A percentile compares a stretch with the other conserved stretches of the same genome.
Evolutionary conservation across 1,140 invertebrate species (phyloP).

Genomic region (Amyelois transitella): DNA sequence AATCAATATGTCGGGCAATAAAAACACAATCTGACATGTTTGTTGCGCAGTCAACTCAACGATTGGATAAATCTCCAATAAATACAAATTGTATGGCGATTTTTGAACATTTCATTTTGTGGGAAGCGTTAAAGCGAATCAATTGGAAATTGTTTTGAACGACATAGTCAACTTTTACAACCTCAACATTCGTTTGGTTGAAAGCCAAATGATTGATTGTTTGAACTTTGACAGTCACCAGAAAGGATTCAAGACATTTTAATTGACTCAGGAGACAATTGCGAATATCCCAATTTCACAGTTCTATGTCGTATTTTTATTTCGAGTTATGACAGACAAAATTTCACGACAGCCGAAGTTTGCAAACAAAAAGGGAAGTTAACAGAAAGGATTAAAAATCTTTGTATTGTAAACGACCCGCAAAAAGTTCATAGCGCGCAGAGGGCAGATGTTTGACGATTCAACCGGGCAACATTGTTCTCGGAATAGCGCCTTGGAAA

Average conservation of each 20-base stretch:
- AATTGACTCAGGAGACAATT: not conserved
- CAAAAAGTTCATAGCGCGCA: not conserved
- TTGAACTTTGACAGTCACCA: too few species aligned
- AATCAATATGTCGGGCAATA: not conserved
- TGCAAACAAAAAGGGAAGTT: not conserved
- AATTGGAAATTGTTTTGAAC: too few species aligned
- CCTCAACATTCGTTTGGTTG: too few species aligned
- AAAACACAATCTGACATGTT: not conserved
- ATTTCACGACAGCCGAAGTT: not conserved
- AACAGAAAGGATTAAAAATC: constrained; percentile 1
- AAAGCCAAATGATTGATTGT: too few species aligned
- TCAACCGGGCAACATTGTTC: not conserved
- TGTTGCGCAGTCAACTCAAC: not conserved
- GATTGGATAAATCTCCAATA: not conserved
- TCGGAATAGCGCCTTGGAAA: not conserved
- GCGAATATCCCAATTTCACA: not conserved
- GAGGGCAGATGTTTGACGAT: constrained; percentile 2
- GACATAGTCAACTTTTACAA: too few species aligned
- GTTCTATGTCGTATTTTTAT: not conserved
- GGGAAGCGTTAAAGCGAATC: too few species aligned
- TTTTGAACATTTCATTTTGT: not conserved
- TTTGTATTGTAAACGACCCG: not conserved
- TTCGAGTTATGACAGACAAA: not conserved
- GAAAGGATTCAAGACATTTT: too few species aligned
- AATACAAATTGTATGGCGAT: not conserved